Base-by-base conservation (phyloP, 2,797 vertebrate species). In the Coranthus polyacanthus region DNA sequence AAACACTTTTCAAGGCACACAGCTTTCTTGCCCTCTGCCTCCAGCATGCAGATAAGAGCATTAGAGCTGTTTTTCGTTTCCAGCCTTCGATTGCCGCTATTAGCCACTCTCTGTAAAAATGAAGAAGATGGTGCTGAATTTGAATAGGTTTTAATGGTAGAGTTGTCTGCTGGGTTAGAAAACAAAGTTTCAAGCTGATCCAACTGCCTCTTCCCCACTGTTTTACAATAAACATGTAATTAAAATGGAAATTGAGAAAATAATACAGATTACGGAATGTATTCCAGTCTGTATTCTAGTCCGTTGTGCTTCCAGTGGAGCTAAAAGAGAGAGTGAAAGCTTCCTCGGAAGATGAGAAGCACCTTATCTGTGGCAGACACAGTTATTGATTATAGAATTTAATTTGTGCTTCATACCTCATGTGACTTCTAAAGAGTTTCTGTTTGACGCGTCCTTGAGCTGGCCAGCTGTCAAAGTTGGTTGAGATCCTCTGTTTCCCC, bases 311-410 rank as follows among this genome's bases (percentile, higher is more conserved):
- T 39, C 78, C 57, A 54, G 65, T 65, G 54, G 53, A 66, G 68
- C 45, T 55, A 20, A 74, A 41, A 20, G 34, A 43, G 57, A 45
- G 55, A 55, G n/a, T n/a, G n/a, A 51, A 46, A 63, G 59, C 70
- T 57, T 50, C 32, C 41, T 66, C 49, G 37, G 49, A 84, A 67
- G 82, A 81, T 73, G 81, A 79, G 52, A 71, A 75, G 76, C 13
- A 45, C 36, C 86, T 90, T 89, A 91, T 92, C 87, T 90, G 54
- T 61, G 69, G 62, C 78, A 89, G 88, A 88, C 88, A 88, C 75
- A 58, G 38, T 75, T 90, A 91, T 92, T 90, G 89, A 91, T 91
- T 88, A 88, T 84, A 71, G 83, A 83, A 84, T 90, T 90, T 75
- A 79, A 90, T 91, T 84, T 86, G 68, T 62, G 56, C 78, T 55